Base-by-base conservation (phyloP, 2,888 invertebrate genomes). In the Athripsodes cinereus region DNA sequence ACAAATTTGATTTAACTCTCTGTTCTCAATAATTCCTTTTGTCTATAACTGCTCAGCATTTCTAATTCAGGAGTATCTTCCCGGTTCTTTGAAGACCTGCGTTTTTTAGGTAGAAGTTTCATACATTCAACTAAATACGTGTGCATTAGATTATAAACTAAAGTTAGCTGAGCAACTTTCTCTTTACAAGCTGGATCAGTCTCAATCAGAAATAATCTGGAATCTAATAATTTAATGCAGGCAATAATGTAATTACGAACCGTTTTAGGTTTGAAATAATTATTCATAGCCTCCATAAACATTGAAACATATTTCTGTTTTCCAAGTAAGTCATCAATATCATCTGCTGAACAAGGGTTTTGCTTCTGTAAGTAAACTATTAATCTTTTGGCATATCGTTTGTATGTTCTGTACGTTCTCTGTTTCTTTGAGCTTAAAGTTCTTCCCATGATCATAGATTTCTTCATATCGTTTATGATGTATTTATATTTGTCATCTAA, bases 401-500 rank as follows among this genome's bases (percentile, higher is more conserved):
- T 68, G 67, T 79, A 79, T 0, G 78, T 79, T 22, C 79, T 68
- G 54, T 79, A 79, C 0, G 73, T 75, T 69, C 79, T 78, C 47
- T 78, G 72, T 64, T 79, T 79, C 50, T 75, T 70, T 0, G 78
- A 67, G 3, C 78, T 75, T 0, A 79, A 69, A 1, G 76, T 74
- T 50, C 78, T 70, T 0, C 78, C 79, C 75, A 77, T 75, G 0
- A 74, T 75, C 79, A 79, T 79, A 0, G 78, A 77, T 64, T 79
- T 79, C 64, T 79, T 79, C 79, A 79, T 79, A 22, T 78, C 78
- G 64, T 79, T 79, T 16, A 79, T 79, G 0, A 79, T 77, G 1
- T 78, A 77, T 70, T 79, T 79, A 65, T 78, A 79, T 35, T 79
- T 79, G n/a, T 78, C 78, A 58, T 79, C 79, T 22, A 76, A 72